Evolutionary conservation across 2,113 vertebrate species (phyloP), one percentile per base, ranked within the genome.

Genomic region (Antechinus stuartii): DNA sequence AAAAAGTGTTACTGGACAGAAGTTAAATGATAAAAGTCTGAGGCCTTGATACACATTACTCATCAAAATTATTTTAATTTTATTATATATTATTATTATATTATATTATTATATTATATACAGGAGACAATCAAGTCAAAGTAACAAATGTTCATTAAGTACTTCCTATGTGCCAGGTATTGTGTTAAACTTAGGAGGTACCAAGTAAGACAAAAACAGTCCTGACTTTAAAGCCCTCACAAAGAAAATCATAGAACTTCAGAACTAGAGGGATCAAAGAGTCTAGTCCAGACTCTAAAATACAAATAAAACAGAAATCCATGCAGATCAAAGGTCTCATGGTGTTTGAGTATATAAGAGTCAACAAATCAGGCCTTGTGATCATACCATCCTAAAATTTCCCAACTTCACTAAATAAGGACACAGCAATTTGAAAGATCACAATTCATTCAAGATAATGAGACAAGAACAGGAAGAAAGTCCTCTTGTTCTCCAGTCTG

Each of bases 401-500:
- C 57, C 2, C 8, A 35, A 12, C 30, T 0, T 12, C 57, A 68
- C 3, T 68, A 10, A 61, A 10, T 35, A 61, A 35, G 30, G 30
- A 61, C 27, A 3, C 26, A 30, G 56, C 2, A 61, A 61, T 61
- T 61, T 61, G 26, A 89, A 90, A 90, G 3, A 47, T 61, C 54
- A 10, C 91, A 26, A 94, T 90, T 93, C n/a, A 97, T 95, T 24
- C 11, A 57, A 26, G 9, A 91, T 92, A 3, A 84, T 53, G 27
- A 25, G 56, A 9, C 22, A 92, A 61, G 19, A 42, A 90, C 93
- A 91, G 30, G 4, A 93, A 54, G 50, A 93, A 92, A 57, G 25
- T 68, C 2, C 30, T 91, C n/a, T 91, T 27, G 1, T 10, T 96
- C 91, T 2, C 24, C 49, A 25, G 11, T 92, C 94, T 49, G 90